Evolutionary conservation across 2,888 invertebrate species (phyloP).

Genomic region (Ephialtes manifestator): DNA sequence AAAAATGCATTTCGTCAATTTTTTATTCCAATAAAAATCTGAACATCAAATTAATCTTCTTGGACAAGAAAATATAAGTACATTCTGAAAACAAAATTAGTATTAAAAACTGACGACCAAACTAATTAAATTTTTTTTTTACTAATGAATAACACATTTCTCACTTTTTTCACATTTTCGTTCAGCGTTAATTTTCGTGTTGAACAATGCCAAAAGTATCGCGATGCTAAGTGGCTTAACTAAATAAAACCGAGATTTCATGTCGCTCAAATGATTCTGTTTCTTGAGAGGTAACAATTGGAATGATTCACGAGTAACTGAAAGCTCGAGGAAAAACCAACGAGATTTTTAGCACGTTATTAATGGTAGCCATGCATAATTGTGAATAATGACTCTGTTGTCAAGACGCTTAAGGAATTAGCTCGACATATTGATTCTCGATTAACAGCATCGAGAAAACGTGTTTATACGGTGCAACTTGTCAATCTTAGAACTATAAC

Average conservation of each 20-base stretch:
- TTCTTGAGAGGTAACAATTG: background rate
- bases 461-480: background rate
- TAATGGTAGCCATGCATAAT: background rate
- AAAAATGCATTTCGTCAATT: too few species aligned
- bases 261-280: background rate
- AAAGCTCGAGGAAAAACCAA: background rate
- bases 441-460: background rate
- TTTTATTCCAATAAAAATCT: too few species aligned
- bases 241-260: background rate
- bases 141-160: background rate
- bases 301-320: slow-evolving; percentile 2
- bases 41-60: too few species aligned
- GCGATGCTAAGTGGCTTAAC: background rate
- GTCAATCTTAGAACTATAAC: background rate
- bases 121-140: background rate
- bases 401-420: slow-evolving; percentile 25
- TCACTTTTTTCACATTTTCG: slow-evolving; percentile 71
- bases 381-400: background rate
- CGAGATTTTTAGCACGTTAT: background rate
- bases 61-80: too few species aligned
- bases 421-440: background rate
- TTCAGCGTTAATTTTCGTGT: slow-evolving; percentile 34
- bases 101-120: background rate
- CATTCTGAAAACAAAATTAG: too few species aligned
- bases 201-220: background rate